Evolutionary conservation across 2,113 vertebrate species (phyloP).

Genomic region (Indicator maculatus): DNA sequence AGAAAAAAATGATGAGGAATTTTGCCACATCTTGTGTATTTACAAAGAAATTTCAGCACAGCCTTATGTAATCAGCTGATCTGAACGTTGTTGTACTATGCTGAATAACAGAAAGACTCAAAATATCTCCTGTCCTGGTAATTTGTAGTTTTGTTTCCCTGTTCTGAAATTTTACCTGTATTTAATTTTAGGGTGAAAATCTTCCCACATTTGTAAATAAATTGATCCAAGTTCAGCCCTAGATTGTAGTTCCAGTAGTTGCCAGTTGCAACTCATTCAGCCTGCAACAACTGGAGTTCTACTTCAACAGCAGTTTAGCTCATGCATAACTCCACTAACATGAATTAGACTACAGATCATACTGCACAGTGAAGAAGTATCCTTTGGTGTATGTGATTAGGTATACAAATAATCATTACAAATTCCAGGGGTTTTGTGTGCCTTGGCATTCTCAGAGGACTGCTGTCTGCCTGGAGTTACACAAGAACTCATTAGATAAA

Average conservation of each 20-base stretch:
- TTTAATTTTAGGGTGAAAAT: background rate
- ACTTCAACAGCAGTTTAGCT: background rate
- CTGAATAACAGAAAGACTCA: background rate
- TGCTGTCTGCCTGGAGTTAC: background rate
- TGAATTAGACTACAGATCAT: background rate
- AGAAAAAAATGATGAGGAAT: background rate
- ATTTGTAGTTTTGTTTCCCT: background rate
- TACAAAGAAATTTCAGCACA: background rate
- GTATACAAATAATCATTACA: background rate
- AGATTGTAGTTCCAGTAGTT: background rate
- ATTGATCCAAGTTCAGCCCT: background rate
- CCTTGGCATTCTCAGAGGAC: background rate
- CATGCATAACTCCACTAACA: background rate
- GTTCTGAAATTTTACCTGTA: background rate
- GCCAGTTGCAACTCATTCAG: background rate
- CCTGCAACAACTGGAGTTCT: background rate
- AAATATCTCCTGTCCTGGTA: background rate
- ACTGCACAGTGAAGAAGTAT: background rate
- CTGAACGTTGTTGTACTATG: background rate
- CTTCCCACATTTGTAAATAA: background rate
- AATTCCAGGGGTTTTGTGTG: background rate
- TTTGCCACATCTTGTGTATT: background rate
- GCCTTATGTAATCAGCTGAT: background rate
- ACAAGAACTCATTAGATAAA: background rate
- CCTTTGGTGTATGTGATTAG: background rate